These are phyloP conservation scores for Cnemophilus loriae DNA, from an alignment of 2,113 vertebrate genomes.

Conservation along the genomic window DNA sequence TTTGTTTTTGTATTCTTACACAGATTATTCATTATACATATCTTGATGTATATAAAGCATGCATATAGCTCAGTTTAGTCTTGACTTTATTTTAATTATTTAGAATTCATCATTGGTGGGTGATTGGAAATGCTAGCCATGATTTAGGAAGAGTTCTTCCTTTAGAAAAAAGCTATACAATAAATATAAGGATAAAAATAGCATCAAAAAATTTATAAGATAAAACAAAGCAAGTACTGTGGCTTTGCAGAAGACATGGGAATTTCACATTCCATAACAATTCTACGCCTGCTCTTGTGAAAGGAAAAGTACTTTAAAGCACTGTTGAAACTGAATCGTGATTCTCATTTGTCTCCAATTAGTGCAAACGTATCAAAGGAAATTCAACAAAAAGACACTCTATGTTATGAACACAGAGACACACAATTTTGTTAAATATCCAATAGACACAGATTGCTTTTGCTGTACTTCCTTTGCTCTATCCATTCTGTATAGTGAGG, in stretches of 20 bases:
- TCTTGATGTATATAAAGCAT: neutral
- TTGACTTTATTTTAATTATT: neutral
- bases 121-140: neutral
- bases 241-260: neutral
- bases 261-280: neutral
- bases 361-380: neutral
- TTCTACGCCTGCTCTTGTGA: neutral
- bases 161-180: neutral
- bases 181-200: neutral
- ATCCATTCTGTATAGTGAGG: neutral
- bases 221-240: neutral
- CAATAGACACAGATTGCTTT: neutral
- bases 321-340: neutral
- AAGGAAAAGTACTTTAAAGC: neutral
- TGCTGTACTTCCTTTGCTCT: neutral
- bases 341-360: neutral
- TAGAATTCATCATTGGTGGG: neutral
- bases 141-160: neutral
- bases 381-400: neutral
- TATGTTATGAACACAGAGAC: neutral
- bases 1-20: neutral
- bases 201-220: neutral
- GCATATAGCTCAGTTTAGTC: neutral
- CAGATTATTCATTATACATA: neutral
- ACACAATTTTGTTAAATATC: neutral